Percentiles rank a stretch among this genome's conserved stretches.
Conservation (phyloP, 2,888 invertebrate genomes). For the Spilarctia lutea region DNA sequence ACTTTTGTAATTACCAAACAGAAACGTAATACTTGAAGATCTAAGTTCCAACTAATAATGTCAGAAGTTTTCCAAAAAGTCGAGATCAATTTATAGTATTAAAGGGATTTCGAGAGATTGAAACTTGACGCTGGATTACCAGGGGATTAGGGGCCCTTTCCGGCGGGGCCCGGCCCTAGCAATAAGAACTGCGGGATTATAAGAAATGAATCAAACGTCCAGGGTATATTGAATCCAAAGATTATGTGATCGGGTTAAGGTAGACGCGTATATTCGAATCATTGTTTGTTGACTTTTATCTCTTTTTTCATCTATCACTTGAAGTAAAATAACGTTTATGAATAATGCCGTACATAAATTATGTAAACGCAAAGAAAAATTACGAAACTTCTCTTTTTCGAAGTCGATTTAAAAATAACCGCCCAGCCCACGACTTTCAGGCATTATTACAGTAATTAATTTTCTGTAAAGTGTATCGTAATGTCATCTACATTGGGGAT, state of each 20-base stretch:
- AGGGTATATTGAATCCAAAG: slow-evolving; percentile 69
- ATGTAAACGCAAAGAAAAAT: too few species aligned
- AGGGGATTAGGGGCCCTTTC: slow-evolving; percentile 62
- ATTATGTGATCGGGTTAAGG: slow-evolving; percentile 33
- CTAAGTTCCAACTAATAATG: slow-evolving; percentile 36
- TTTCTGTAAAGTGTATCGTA: too few species aligned
- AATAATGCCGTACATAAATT: too few species aligned
- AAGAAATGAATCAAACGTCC: slow-evolving; percentile 78
- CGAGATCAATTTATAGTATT: slow-evolving; percentile 74
- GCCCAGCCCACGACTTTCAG: too few species aligned
- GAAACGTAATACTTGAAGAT: slow-evolving; percentile 10
- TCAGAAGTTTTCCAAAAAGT: slow-evolving; percentile 55
- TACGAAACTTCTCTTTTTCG: too few species aligned
- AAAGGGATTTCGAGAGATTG: slow-evolving; percentile 71
- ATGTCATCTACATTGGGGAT: too few species aligned
- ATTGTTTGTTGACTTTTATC: slow-evolving; percentile 6
- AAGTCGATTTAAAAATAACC: too few species aligned
- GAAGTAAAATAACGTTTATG: too few species aligned
- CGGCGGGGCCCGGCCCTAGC: slow-evolving; percentile 51
- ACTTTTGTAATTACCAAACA: slow-evolving; percentile 6
- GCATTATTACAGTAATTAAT: too few species aligned
- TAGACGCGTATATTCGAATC: slow-evolving; percentile 13
- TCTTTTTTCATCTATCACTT: too few species aligned
- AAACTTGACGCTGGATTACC: slow-evolving; percentile 71
- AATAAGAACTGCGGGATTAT: slow-evolving; percentile 76